phyloP scores from a whole-genome alignment of 2,797 vertebrate species.

The Onychomys arenicola region DNA sequence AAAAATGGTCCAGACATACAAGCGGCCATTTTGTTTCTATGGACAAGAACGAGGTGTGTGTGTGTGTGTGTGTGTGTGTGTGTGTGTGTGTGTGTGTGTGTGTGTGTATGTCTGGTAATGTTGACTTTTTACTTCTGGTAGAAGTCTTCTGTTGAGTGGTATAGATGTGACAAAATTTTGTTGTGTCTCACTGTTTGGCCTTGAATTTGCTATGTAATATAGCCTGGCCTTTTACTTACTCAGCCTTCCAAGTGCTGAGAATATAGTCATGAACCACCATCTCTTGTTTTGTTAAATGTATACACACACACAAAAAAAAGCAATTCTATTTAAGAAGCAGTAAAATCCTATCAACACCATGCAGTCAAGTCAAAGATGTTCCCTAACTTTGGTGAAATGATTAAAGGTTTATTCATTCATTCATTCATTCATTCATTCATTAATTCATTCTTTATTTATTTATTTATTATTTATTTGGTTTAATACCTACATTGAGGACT shows the following conservation, averaged over 20 bases:
- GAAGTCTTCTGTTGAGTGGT: not conserved
- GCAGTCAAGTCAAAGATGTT: not conserved
- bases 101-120: not conserved
- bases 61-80: not conserved
- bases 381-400: not conserved
- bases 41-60: not conserved
- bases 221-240: not conserved
- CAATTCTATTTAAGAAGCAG: conserved; percentile 13
- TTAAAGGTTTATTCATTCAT: not conserved
- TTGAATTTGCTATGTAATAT: not conserved
- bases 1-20: not conserved
- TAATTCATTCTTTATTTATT: not conserved
- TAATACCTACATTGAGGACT: not conserved
- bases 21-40: conserved; percentile 31
- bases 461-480: not conserved
- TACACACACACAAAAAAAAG: not conserved
- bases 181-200: not conserved
- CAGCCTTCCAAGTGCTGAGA: not conserved
- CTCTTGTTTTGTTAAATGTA: not conserved
- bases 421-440: not conserved
- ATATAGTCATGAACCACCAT: not conserved
- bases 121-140: not conserved
- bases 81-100: not conserved
- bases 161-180: not conserved
- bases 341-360: not conserved